Evolutionary conservation across 2,113 vertebrate genomes (phyloP).

Genomic region (Lagopus muta): DNA sequence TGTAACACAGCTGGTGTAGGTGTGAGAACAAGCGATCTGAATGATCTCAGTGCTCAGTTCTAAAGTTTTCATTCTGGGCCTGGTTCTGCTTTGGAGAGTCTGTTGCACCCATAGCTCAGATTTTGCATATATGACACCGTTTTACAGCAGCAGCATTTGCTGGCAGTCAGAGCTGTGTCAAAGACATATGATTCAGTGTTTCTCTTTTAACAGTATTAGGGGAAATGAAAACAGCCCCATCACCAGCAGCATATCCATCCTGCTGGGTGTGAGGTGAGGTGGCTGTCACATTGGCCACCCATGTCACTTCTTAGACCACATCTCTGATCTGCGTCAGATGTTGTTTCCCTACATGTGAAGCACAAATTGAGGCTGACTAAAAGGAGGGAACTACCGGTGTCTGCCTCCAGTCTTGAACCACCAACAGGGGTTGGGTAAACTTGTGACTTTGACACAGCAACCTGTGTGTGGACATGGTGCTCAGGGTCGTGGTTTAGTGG

Average conservation of each 20-base stretch:
- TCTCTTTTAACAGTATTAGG: background rate
- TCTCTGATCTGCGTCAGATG: background rate
- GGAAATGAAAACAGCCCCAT: constrained; percentile 14
- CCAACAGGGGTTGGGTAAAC: background rate
- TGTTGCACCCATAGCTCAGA: background rate
- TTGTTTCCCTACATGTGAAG: background rate
- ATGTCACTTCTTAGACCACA: background rate
- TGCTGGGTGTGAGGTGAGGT: background rate
- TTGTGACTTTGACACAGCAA: background rate
- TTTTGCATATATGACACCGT: background rate
- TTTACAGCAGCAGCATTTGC: background rate
- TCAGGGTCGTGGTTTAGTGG: background rate
- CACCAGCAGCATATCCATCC: background rate
- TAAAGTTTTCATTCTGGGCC: background rate
- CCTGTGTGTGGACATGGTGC: background rate
- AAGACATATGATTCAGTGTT: background rate
- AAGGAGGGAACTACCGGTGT: background rate
- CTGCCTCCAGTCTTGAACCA: background rate
- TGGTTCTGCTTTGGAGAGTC: background rate
- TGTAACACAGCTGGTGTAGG: background rate
- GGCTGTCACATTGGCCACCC: background rate
- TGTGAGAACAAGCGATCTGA: background rate
- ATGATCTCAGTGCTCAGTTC: background rate
- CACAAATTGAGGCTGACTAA: background rate
- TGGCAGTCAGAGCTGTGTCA: background rate